Evolutionary conservation across 2,113 vertebrate species (phyloP), one percentile per base, ranked within the genome.

Genomic region (Ictidomys tridecemlineatus): DNA sequence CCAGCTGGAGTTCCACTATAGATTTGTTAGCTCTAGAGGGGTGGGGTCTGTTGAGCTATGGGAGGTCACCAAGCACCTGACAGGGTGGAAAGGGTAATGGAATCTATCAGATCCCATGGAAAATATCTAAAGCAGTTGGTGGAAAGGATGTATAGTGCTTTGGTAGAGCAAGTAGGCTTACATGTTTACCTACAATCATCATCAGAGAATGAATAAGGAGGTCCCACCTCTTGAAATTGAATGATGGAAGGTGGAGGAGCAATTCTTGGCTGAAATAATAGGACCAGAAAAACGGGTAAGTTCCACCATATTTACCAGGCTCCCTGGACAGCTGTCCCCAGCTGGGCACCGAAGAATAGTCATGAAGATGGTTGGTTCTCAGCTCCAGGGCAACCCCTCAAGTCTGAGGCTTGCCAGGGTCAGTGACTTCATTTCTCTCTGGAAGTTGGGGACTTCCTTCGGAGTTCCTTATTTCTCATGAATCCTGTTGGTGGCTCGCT

Each of bases 271-370:
- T 53, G 70, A 53, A 53, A 10, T 39, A 12, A 61, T 48, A 20
- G 86, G 39, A 16, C 18, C 5, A 53, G 30, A 80, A 28, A 7
- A 48, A 4, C 1, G 34, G 4, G 26, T 14, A 45, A 8, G 2
- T 20, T 45, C 45, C 45, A 45, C 20, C 39, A 1, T 7, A 22
- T 16, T 51, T 28, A 11, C 0, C 17, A 2, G 26, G 37, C 32
- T 63, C 39, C 6, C 5, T 17, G 0, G 0, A 9, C 12, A 22
- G 24, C 20, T 18, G 34, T 1, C 10, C 11, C 5, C 0, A 6
- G 2, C 17, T 32, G 8, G 22, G 12, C n/a, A 0, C 22, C 34
- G 22, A 65, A 56, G 16, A 58, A 73, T 2, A 45, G 3, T 10
- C 42, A 0, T 28, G 4, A 69, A n/a, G 45, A 76, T 10, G 4